phyloP scores from a whole-genome alignment of 2,888 invertebrate species.

The Branchellion lobata region DNA sequence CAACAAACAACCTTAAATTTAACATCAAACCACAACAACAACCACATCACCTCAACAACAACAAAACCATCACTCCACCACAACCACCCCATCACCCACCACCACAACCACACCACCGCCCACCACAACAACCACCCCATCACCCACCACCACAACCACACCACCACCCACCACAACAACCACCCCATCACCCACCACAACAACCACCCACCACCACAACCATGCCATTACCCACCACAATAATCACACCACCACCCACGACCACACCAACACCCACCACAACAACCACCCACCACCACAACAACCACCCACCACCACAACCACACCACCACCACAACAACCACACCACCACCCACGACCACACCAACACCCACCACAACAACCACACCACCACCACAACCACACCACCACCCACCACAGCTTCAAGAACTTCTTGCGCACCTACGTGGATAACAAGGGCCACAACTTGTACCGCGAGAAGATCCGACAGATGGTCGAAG shows the following conservation, averaged over 20 bases:
- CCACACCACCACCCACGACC: background rate
- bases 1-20: background rate
- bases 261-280: too few species aligned
- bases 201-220: too few species aligned
- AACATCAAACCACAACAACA: background rate
- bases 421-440: slow-evolving; percentile 84
- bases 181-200: too few species aligned
- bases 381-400: background rate
- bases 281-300: too few species aligned
- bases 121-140: slow-evolving; percentile 87
- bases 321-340: too few species aligned
- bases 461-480: slow-evolving; percentile 87
- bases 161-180: slow-evolving; percentile 58
- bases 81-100: slow-evolving; percentile 84
- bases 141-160: slow-evolving; percentile 89
- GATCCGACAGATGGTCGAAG: slow-evolving; percentile 89
- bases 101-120: slow-evolving; percentile 81
- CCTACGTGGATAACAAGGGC: slow-evolving; percentile 81
- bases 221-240: too few species aligned
- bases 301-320: too few species aligned
- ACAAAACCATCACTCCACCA: background rate
- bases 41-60: background rate
- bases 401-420: background rate
- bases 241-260: too few species aligned
- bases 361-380: background rate